Conservation (phyloP, 64 coral and sea anemone genomes). For the Montipora sp. region DNA sequence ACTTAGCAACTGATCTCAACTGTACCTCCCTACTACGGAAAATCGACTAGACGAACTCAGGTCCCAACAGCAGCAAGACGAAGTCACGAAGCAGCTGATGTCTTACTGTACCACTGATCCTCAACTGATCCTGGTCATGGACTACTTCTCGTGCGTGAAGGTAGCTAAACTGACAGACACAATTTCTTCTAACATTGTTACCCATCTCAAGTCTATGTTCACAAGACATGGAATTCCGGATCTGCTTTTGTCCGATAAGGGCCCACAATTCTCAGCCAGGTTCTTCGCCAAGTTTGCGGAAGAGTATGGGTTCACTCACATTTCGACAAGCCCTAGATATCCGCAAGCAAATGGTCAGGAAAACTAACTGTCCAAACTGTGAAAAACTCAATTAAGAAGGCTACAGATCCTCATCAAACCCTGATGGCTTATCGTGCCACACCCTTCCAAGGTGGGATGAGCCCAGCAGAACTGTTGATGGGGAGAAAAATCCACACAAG, state of each 20-base stretch:
- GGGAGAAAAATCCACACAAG: constrained; percentile 64
- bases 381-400: background rate
- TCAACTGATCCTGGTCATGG: no score
- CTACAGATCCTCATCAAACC: constrained; percentile 47
- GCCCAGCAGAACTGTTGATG: constrained; percentile 62
- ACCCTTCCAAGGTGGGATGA: constrained; percentile 38
- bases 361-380: no score
- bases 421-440: constrained; percentile 55
- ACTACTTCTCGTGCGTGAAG: constrained; percentile 35
- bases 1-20: no score
- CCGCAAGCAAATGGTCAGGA: no score
- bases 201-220: no score
- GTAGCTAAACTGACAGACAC: constrained; percentile 22
- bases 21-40: background rate
- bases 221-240: no score
- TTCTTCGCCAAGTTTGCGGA: constrained; percentile 35
- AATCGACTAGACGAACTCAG: background rate
- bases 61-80: constrained; percentile 4
- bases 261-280: no score
- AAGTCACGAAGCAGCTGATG: background rate
- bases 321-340: background rate
- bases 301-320: constrained; percentile 47
- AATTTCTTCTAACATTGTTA: background rate
- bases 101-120: no score
- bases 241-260: no score